Conservation (phyloP, 2,888 invertebrate species). For the Meandrusa payeni region DNA sequence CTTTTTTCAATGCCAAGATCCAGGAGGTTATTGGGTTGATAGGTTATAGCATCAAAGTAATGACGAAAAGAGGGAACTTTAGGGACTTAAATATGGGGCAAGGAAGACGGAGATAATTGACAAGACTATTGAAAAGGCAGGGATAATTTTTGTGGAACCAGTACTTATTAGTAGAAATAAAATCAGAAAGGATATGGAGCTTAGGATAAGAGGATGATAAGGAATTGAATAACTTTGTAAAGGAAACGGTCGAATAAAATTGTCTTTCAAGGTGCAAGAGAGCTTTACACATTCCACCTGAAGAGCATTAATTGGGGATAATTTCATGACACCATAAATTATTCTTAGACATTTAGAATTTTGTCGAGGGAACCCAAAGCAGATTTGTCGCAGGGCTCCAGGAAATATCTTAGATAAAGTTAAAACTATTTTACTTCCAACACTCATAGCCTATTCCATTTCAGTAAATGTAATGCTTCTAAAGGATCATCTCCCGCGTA, state of each 20-base stretch:
- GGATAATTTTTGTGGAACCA: too few species aligned
- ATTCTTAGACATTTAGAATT: background rate
- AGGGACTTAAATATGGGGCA: background rate
- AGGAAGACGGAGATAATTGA: background rate
- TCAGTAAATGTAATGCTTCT: slow-evolving; percentile 26
- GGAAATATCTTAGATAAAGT: slow-evolving; percentile 28
- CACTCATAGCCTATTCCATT: slow-evolving; percentile 27
- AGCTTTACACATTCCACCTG: too few species aligned
- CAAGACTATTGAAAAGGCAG: too few species aligned
- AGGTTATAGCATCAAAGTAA: background rate
- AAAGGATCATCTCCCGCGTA: slow-evolving; percentile 25
- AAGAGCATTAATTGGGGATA: too few species aligned
- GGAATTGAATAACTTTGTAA: background rate
- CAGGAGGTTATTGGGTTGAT: background rate
- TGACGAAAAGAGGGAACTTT: background rate
- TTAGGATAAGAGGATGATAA: background rate
- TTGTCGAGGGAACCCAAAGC: too few species aligned
- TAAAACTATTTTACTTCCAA: slow-evolving; percentile 32
- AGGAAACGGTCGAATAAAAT: background rate
- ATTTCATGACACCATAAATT: background rate
- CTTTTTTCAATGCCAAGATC: too few species aligned
- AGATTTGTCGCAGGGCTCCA: background rate
- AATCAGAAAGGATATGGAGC: too few species aligned
- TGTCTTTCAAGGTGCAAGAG: slow-evolving; percentile 1
- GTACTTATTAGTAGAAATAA: too few species aligned